phyloP scores from a whole-genome alignment of 2,113 vertebrate species.

The Maccullochella peelii region DNA sequence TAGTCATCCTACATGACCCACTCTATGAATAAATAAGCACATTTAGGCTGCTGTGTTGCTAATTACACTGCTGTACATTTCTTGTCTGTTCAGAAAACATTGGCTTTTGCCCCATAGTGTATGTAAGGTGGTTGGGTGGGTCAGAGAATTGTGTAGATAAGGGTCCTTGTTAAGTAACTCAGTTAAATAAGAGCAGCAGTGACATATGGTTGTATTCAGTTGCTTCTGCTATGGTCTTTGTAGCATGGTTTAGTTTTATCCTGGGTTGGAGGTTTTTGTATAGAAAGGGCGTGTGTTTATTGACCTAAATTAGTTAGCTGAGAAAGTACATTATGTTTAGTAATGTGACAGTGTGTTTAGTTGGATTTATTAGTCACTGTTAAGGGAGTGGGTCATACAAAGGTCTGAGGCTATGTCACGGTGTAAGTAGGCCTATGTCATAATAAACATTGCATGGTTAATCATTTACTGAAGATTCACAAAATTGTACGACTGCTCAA shows the following conservation, averaged over 20 bases:
- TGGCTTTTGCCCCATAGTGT: conserved; percentile 20
- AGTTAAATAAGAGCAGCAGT: conserved; percentile 12
- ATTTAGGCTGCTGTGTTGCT: neutral
- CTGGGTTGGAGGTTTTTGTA: neutral
- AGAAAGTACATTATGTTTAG: neutral
- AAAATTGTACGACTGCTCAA: neutral
- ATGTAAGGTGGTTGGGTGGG: conserved; percentile 49
- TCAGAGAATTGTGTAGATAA: conserved; percentile 49
- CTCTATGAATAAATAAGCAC: neutral
- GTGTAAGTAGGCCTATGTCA: neutral
- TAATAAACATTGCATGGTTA: conserved; percentile 23
- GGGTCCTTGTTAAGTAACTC: conserved; percentile 48
- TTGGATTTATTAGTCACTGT: conserved; percentile 1
- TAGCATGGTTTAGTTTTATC: neutral
- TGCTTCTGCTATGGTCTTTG: neutral
- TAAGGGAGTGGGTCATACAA: conserved; percentile 14
- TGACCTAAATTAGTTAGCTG: neutral
- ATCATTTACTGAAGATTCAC: conserved; percentile 47
- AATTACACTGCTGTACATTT: neutral
- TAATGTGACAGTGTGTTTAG: neutral
- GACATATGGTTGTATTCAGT: conserved; percentile 27
- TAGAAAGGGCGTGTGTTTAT: neutral
- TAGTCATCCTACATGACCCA: neutral
- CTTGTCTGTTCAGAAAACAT: conserved; percentile 25
- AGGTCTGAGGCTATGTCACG: conserved; percentile 27